Base-by-base conservation (phyloP, 2,797 vertebrate species). In the Arrhamphus sclerolepis region DNA sequence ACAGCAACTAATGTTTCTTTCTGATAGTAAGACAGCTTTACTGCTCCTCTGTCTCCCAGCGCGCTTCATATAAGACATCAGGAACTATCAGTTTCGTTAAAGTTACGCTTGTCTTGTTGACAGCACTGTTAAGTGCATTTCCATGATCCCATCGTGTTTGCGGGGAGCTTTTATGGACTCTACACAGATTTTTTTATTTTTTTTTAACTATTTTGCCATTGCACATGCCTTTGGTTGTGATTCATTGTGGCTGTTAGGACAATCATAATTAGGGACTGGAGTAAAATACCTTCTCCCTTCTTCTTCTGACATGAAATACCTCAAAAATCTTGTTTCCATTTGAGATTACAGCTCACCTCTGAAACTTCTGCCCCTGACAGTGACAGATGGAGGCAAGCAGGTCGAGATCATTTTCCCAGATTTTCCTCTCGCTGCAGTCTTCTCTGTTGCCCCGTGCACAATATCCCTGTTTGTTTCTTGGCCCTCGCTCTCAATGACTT, bases 1-100 rank as follows among this genome's bases (percentile, higher is more conserved):
- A 85, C 87, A 80, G 73, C 75, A 47, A 87, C 81, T 86, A 80
- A 87, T 89, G 85, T 88, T 85, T 70, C 62, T 62, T 84, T 89
- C 74, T 84, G 82, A 81, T 82, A 72, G 75, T 5, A 46, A 63
- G 78, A 75, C 77, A 65, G 80, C 78, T 84, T 82, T 83, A 70
- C 81, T 60, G 74, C 82, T 83, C 69, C 63, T 78, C 77, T 40
- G 75, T 75, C 70, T 80, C 61, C 67, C 48, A n/a, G n/a, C n/a
- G n/a, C n/a, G 29, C 82, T 76, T 86, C 78, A 79, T 65, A 78
- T 58, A 4, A 77, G 70, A 79, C 78, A 47, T 77, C 79, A 19
- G 64, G 71, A 64, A 77, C 77, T 78, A 85, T 82, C 83, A 31
- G 68, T 69, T 56, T 62, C 66, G 67, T 75, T 53, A 26, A 54